phyloP scores from a whole-genome alignment of 2,113 vertebrate species.

The Callaeas wilsoni region DNA sequence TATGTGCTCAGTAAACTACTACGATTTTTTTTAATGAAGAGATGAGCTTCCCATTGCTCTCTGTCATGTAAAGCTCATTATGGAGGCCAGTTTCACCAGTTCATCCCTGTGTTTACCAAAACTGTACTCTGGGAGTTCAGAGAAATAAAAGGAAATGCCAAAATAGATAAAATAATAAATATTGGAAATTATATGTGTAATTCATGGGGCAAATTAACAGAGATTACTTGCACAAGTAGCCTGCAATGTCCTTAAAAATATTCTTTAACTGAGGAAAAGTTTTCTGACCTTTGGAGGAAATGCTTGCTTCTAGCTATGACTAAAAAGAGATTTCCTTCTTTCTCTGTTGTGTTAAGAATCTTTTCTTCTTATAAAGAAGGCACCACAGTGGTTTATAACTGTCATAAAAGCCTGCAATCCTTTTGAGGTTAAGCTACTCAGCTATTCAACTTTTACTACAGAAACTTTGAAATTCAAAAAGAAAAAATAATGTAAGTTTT shows the following conservation, averaged over 20 bases:
- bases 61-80: constrained; percentile 37
- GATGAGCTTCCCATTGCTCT: not conserved
- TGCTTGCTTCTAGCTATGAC: constrained; percentile 84
- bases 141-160: constrained; percentile 30
- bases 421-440: constrained; percentile 87
- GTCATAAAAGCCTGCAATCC: constrained; percentile 84
- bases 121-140: not conserved
- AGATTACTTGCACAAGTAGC: constrained; percentile 73
- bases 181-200: constrained; percentile 67
- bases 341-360: constrained; percentile 84
- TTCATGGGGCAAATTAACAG: constrained; percentile 72
- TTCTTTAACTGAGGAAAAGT: constrained; percentile 82
- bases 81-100: not conserved
- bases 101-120: constrained; percentile 55
- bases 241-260: constrained; percentile 77
- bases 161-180: constrained; percentile 44
- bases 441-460: constrained; percentile 86
- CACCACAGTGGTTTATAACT: constrained; percentile 85
- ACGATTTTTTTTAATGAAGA: not conserved
- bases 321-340: constrained; percentile 84
- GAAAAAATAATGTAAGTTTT: constrained; percentile 89
- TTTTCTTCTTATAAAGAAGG: constrained; percentile 86
- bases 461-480: constrained; percentile 89
- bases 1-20: not conserved
- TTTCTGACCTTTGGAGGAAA: constrained; percentile 86